phyloP scores from a whole-genome alignment of 2,888 invertebrate species.

The Beris morrisii region DNA sequence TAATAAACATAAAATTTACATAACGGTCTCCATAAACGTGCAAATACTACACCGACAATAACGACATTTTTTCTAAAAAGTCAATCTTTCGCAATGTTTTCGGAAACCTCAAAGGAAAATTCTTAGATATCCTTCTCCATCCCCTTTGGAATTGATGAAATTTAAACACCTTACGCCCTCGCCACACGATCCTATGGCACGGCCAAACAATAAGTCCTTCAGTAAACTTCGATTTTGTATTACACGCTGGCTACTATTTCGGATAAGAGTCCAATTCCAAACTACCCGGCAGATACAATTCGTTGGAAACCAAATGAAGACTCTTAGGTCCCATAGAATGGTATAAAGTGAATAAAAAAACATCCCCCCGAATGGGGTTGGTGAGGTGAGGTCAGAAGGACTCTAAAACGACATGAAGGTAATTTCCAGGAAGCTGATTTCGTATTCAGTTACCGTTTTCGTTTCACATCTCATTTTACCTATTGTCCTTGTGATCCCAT shows the following conservation, averaged over 20 bases:
- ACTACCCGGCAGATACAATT: slow-evolving; percentile 15
- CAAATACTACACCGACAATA: background rate
- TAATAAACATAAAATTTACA: slow-evolving; percentile 19
- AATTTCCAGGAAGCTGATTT: slow-evolving; percentile 32
- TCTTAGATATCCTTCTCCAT: slow-evolving; percentile 11
- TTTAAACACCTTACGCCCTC: slow-evolving; percentile 21
- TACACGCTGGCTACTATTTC: slow-evolving; percentile 17
- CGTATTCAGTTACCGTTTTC: slow-evolving; percentile 32
- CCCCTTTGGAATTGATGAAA: slow-evolving; percentile 18
- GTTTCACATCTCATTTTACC: slow-evolving; percentile 35
- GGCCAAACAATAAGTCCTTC: background rate
- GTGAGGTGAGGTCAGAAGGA: slow-evolving; percentile 16
- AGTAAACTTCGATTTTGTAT: slow-evolving; percentile 5
- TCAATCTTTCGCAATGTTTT: slow-evolving; percentile 22
- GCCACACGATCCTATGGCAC: background rate
- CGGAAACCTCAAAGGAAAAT: slow-evolving; percentile 22
- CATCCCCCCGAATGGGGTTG: slow-evolving; percentile 10
- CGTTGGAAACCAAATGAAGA: slow-evolving; percentile 20
- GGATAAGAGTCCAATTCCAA: background rate
- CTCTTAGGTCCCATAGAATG: background rate
- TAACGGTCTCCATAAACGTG: slow-evolving; percentile 14
- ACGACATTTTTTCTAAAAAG: slow-evolving; percentile 6
- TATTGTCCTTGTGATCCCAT: slow-evolving; percentile 33
- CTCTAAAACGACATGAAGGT: slow-evolving; percentile 29
- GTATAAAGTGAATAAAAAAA: too few relatives aligned